phyloP scores from a whole-genome alignment of 2,113 vertebrate genomes.

The Salvelinus fontinalis region DNA sequence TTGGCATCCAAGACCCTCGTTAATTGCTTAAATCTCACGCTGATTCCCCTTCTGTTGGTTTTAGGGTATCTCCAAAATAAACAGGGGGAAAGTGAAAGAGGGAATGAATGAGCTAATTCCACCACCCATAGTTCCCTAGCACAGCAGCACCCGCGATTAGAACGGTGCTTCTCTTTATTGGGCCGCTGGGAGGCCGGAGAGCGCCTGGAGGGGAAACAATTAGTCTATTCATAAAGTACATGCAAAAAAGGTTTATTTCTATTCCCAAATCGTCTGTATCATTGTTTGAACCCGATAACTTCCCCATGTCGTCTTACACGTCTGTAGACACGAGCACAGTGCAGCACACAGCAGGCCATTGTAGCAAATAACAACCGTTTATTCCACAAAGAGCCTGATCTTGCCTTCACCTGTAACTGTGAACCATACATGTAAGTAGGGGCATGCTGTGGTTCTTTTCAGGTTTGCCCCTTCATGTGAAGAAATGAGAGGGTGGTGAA shows the following conservation, averaged over 20 bases:
- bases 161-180: not conserved
- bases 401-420: too few species aligned
- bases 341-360: too few species aligned
- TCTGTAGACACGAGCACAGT: too few species aligned
- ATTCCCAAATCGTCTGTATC: too few species aligned
- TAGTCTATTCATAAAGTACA: not conserved
- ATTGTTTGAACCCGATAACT: too few species aligned
- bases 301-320: too few species aligned
- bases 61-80: conserved; percentile 23
- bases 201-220: not conserved
- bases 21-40: conserved; percentile 58
- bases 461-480: too few species aligned
- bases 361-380: too few species aligned
- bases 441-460: too few species aligned
- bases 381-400: too few species aligned
- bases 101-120: not conserved
- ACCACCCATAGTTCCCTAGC: conserved; percentile 15
- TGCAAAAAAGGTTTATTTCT: not conserved
- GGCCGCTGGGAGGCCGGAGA: not conserved
- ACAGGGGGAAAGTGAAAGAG: conserved; percentile 13
- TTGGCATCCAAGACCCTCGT: conserved; percentile 49
- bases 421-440: too few species aligned
- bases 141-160: conserved; percentile 12
- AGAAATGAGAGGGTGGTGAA: too few species aligned
- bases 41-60: conserved; percentile 29